These are phyloP conservation scores for Philhelius pedissequus DNA, from an alignment of 2,888 invertebrate genomes.

Conservation along the genomic window DNA sequence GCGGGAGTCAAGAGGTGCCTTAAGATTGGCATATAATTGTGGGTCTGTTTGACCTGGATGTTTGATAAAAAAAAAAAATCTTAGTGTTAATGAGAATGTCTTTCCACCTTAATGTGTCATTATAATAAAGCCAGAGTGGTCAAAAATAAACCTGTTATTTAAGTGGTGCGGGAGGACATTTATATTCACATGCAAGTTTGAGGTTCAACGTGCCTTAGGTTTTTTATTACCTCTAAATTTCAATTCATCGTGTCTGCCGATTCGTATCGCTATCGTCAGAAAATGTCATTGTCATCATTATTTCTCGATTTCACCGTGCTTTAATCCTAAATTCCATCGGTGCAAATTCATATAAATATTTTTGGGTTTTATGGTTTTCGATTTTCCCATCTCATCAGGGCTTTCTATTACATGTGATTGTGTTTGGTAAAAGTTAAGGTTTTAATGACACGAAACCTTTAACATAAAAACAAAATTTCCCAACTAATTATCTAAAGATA, in stretches of 20 bases:
- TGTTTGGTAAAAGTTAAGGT: constrained; percentile 21
- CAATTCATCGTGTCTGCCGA: neutral
- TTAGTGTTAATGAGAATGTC: neutral
- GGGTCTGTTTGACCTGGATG: constrained; percentile 8
- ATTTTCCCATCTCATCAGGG: neutral
- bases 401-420: constrained; percentile 27
- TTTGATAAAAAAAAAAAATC: neutral
- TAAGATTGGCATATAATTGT: neutral
- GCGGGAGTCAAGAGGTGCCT: neutral
- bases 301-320: neutral
- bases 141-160: neutral
- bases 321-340: neutral
- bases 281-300: constrained; percentile 19
- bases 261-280: constrained; percentile 1
- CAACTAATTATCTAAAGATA: no score
- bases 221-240: constrained; percentile 47
- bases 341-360: neutral
- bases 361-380: neutral
- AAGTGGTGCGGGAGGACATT: neutral
- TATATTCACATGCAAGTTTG: neutral
- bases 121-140: neutral
- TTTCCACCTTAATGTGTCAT: neutral
- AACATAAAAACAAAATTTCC: no score
- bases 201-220: constrained; percentile 38
- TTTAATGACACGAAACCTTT: no score